Evolutionary conservation across 2,113 vertebrate genomes (phyloP).

Genomic region (Rhea pennata): DNA sequence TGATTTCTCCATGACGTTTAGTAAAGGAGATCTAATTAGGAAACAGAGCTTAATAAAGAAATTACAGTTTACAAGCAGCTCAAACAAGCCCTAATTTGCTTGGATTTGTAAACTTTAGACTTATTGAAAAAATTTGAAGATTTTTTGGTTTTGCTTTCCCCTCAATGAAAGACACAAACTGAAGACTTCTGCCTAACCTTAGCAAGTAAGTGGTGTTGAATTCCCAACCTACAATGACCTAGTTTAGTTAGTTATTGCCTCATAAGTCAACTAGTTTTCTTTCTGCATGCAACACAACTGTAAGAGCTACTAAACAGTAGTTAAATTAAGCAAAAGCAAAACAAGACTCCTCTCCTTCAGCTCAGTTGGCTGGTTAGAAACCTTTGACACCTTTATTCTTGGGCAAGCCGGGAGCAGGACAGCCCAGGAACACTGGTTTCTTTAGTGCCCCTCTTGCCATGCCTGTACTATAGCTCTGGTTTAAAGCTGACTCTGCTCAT

Average conservation of each 20-base stretch:
- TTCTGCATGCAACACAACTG: neutral
- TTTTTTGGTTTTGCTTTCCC: neutral
- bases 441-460: neutral
- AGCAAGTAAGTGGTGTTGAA: neutral
- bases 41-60: neutral
- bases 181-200: neutral
- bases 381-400: neutral
- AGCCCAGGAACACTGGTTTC: neutral
- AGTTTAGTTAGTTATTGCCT: too few species aligned
- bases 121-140: too few species aligned
- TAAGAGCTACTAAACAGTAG: neutral
- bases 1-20: neutral
- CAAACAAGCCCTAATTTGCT: neutral
- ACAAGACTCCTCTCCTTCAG: neutral
- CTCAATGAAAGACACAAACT: neutral
- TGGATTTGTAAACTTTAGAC: neutral
- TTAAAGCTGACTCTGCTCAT: neutral
- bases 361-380: neutral
- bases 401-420: neutral
- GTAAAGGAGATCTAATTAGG: neutral
- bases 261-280: neutral
- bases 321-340: neutral
- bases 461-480: neutral
- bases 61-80: neutral
- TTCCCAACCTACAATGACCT: neutral